Evolutionary conservation across 2,888 invertebrate species (phyloP), one percentile per base, ranked within the genome.

Genomic region (Heliconius sara): DNA sequence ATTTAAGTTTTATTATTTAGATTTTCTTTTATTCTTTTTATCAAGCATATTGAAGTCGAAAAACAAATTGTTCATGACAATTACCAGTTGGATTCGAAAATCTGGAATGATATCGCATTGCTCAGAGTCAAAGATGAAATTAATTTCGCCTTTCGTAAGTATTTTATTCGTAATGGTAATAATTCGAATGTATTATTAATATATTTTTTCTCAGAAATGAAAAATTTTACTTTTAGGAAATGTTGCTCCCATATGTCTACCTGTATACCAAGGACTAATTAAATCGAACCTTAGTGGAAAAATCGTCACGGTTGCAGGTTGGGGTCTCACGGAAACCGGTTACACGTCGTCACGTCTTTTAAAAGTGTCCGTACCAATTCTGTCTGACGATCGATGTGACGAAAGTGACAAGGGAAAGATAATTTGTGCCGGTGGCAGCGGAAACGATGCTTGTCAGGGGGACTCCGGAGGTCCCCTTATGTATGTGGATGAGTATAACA

Each of bases 381-480:
- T 30, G 4, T 57, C 79, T 19, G 34, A 75, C 19, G 76, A 63
- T 1, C n/a, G 22, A 13, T 82, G 80, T 74, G 39, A 57, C 13
- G 16, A 74, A 34, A 76, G 39, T 79, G 65, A 34, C 75, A 80
- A 70, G 70, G 81, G 57, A 78, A 34, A 27, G 3, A 70, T 79
- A 89, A 92, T 22, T 88, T 95, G 87, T 71, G 88, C 85, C n/a
- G 96, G 96, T 0, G 89, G 88, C 43, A 89, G 89, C 52, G 89
- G 89, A 0, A 91, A 92, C 67, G 97, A 97, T 85, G 96, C 96
- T n/a, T 97, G 97, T 83, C 88, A 90, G 34, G 97, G 97, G 0
- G 97, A 97, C 83, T 96, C 96, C 63, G 97, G 97, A 13, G 97
- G 97, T 0, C 97, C 97, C 0, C 88, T 97, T 66, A 95, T 95